These are phyloP conservation scores for Tringa solitaria DNA, from an alignment of 2,113 vertebrate genomes.

Conservation along the genomic window DNA sequence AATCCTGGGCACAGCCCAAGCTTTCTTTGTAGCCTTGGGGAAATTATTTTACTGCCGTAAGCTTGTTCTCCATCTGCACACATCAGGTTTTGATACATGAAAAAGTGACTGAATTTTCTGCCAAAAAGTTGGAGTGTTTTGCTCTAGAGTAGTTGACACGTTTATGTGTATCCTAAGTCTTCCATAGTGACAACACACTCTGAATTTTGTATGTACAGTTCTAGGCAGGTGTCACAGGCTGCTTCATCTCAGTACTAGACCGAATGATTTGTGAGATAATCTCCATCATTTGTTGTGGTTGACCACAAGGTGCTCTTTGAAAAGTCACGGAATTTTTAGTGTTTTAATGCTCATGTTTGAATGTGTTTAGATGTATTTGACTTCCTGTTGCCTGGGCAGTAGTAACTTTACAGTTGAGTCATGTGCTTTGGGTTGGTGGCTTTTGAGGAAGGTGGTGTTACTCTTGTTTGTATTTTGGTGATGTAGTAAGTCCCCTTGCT, in stretches of 20 bases:
- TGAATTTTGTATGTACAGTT: neutral
- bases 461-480: neutral
- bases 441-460: neutral
- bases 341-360: neutral
- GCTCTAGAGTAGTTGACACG: rapidly evolving
- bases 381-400: neutral
- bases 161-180: neutral
- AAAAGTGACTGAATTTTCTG: neutral
- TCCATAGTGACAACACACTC: neutral
- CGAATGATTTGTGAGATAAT: neutral
- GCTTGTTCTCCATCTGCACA: neutral
- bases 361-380: neutral
- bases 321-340: neutral
- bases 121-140: neutral
- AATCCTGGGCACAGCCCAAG: neutral
- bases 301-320: neutral
- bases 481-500: neutral
- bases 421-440: neutral
- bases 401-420: neutral
- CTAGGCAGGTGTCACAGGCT: neutral
- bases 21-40: neutral
- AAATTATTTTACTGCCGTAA: neutral
- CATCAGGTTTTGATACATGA: neutral
- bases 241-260: neutral
- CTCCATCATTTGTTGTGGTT: neutral